These are phyloP conservation scores for Saguinus midas DNA, from an alignment of 2,113 vertebrate species.

Conservation along the genomic window DNA sequence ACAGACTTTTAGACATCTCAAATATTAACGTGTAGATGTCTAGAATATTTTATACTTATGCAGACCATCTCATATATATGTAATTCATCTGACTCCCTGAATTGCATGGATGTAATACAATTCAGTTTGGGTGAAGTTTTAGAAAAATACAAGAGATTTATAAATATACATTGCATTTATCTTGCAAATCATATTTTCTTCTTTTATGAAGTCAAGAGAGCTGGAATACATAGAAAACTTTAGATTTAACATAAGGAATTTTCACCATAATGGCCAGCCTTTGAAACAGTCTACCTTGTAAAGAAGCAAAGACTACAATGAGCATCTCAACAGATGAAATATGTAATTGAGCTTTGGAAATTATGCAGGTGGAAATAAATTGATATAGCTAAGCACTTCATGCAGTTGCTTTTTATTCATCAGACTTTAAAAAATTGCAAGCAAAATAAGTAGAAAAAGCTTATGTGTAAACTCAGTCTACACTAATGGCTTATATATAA, in stretches of 20 bases:
- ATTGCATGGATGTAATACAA: background rate
- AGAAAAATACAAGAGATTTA: background rate
- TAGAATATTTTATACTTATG: background rate
- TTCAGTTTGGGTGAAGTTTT: constrained; percentile 27
- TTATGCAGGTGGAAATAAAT: constrained; percentile 69
- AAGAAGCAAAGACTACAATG: constrained; percentile 17
- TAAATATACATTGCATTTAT: background rate
- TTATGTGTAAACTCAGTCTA: constrained; percentile 58
- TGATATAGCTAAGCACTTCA: constrained; percentile 68
- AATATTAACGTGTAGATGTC: background rate
- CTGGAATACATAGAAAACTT: constrained; percentile 32
- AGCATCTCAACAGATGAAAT: constrained; percentile 27
- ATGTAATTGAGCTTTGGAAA: constrained; percentile 55
- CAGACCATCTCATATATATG: background rate
- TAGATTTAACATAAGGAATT: constrained; percentile 10
- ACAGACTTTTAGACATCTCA: background rate
- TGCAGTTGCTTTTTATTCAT: constrained; percentile 62
- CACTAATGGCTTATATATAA: constrained; percentile 56
- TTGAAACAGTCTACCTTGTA: constrained; percentile 33
- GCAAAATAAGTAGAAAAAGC: constrained; percentile 56
- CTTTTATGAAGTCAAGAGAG: background rate
- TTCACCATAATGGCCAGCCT: constrained; percentile 5
- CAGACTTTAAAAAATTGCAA: constrained; percentile 43
- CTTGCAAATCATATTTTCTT: background rate
- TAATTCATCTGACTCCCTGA: background rate